Conservation (phyloP, 1,140 invertebrate species). For the Eurosta solidaginis region DNA sequence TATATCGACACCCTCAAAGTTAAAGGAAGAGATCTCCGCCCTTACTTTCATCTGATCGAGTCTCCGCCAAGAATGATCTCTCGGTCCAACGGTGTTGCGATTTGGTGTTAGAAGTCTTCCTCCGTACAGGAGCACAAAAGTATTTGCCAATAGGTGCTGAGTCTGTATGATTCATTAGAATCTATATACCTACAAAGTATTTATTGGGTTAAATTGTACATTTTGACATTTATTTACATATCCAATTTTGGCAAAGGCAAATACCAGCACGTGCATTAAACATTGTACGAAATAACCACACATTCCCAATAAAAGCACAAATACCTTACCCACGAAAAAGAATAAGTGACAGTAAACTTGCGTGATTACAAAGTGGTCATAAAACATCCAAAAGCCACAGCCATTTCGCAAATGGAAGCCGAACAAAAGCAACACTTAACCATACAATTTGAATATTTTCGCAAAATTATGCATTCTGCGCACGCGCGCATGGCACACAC, state of each 20-base stretch:
- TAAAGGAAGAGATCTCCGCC: too few species aligned
- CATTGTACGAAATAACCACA: neutral
- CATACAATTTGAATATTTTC: neutral
- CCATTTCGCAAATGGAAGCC: neutral
- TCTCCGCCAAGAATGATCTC: too few species aligned
- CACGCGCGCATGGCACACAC: neutral
- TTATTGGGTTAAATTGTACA: neutral
- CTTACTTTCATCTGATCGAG: too few species aligned
- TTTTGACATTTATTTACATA: too few species aligned
- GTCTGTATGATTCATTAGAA: too few species aligned
- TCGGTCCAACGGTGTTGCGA: too few species aligned
- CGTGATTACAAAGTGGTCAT: neutral
- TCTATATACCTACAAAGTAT: neutral
- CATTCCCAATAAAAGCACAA: neutral
- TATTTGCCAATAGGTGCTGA: too few species aligned
- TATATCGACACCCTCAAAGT: too few species aligned
- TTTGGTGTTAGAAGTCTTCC: too few species aligned
- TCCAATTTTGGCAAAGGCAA: constrained; percentile 22
- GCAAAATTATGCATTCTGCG: constrained; percentile 6
- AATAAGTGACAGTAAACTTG: neutral
- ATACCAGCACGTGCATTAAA: constrained; percentile 4
- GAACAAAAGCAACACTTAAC: neutral
- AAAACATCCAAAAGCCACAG: neutral
- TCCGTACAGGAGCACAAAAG: too few species aligned
- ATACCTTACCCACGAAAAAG: neutral